Conservation (phyloP, 1,140 invertebrate species). For the Alviniconcha marisindica region DNA sequence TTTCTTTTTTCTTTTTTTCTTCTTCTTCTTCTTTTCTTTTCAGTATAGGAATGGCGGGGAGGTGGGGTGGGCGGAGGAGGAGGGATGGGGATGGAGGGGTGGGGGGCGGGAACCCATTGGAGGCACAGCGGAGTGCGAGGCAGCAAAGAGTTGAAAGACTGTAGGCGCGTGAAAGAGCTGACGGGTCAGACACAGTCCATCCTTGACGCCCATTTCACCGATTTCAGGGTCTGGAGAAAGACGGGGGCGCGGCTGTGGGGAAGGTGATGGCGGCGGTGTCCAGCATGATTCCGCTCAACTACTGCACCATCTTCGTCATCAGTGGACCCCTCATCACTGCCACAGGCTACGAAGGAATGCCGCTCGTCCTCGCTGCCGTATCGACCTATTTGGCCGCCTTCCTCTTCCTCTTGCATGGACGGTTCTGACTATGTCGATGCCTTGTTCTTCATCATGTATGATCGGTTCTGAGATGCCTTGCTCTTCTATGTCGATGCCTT, state of each 20-base stretch:
- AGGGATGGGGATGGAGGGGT: background rate
- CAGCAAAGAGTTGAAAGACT: background rate
- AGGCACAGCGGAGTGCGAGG: background rate
- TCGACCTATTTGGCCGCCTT: background rate
- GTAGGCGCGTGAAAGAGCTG: background rate
- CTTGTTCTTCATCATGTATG: too few relatives aligned
- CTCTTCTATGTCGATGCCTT: too few relatives aligned
- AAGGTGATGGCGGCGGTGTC: background rate
- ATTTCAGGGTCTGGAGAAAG: too few relatives aligned
- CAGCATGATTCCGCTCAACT: conserved; percentile 20
- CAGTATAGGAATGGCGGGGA: too few relatives aligned
- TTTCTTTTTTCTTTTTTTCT: too few relatives aligned
- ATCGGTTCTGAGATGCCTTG: too few relatives aligned
- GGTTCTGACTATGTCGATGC: background rate
- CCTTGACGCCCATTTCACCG: too few relatives aligned
- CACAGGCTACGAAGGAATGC: background rate
- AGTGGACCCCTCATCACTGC: conserved; percentile 24
- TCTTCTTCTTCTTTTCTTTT: too few relatives aligned
- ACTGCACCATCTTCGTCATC: conserved; percentile 9
- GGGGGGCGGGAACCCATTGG: background rate
- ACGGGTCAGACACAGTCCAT: too few relatives aligned
- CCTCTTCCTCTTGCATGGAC: background rate
- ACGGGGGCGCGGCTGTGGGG: background rate
- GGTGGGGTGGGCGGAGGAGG: background rate
- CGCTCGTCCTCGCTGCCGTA: background rate